Evolutionary conservation across 1,140 invertebrate genomes (phyloP), one percentile per base, ranked within the genome.

Genomic region (Dysdera silvatica): DNA sequence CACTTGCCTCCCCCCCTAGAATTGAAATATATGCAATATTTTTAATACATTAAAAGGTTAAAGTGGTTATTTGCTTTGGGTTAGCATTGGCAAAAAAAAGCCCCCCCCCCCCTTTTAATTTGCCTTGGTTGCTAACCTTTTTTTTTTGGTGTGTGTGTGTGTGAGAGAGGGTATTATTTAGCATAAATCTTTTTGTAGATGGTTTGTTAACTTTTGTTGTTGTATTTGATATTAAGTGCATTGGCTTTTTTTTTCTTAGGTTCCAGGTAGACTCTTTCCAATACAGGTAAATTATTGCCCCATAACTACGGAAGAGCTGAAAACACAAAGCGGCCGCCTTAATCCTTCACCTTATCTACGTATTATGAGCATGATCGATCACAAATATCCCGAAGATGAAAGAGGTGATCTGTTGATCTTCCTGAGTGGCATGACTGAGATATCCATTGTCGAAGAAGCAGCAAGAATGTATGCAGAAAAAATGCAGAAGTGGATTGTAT

Each of bases 341-440:
- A 90, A 98, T 81, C 87, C 93, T 4, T 85, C 85, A 59, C 95
- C 95, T 0, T 98, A 93, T 72, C 79, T 98, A 4, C 84, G 91
- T 72, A 88, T 98, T 64, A 80, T 99, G 75, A 88, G 93, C 74
- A 78, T 89, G 57, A 95, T 98, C 71, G 72, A 71, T 43, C 62
- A 67, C 52, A 72, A 76, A 69, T 76, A 82, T 75, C 75, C 76
- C 82, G 84, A 77, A 47, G 81, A 83, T 56, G 93, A 98, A 79
- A 83, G 93, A 71, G 96, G 96, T 0, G 96, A 99, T 80, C 78
- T 98, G 5, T 78, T 99, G 4, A 89, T 99, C 68, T 99, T 99
- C 78, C 79, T 99, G 63, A 96, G 92, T 74, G 96, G 96, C 20
- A 87, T 96, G 70, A 87, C 86, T 72, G 96, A 99, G 80, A 99